These are phyloP conservation scores for Anthophora plumipes DNA, from an alignment of 2,888 invertebrate species.

Conservation along the genomic window DNA sequence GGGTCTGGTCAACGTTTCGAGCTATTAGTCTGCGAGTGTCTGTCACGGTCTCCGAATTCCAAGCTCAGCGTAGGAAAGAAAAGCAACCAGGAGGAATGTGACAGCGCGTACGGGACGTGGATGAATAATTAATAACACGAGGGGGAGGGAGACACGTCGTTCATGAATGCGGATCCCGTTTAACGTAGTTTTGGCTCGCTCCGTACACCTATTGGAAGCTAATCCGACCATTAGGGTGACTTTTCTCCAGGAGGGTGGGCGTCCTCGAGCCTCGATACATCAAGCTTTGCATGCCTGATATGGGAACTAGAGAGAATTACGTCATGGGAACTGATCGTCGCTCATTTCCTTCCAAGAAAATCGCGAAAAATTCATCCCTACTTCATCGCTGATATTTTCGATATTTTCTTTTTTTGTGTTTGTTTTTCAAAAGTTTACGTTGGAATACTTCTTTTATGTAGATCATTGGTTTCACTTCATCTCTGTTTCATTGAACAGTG, in stretches of 20 bases:
- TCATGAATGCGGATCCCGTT: constrained; percentile 72
- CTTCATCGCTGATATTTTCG: too few species aligned
- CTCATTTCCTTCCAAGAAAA: not conserved
- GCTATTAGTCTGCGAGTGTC: constrained; percentile 70
- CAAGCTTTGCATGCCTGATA: constrained; percentile 84
- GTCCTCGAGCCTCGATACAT: constrained; percentile 84
- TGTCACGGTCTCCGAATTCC: constrained; percentile 17
- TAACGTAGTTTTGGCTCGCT: constrained; percentile 51
- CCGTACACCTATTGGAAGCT: constrained; percentile 74
- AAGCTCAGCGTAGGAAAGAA: not conserved
- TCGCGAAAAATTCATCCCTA: not conserved
- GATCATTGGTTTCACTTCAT: too few species aligned
- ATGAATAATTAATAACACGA: constrained; percentile 69
- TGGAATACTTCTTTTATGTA: too few species aligned
- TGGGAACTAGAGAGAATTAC: constrained; percentile 81
- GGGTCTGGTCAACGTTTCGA: constrained; percentile 68
- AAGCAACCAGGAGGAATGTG: constrained; percentile 41
- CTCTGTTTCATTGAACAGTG: too few species aligned
- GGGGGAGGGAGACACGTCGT: constrained; percentile 47
- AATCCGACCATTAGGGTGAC: constrained; percentile 83
- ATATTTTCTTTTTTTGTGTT: too few species aligned
- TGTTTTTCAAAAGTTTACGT: too few species aligned
- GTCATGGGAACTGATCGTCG: constrained; percentile 57
- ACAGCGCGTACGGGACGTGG: constrained; percentile 35
- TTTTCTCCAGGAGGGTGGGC: constrained; percentile 81